Percentiles rank a stretch among this genome's conserved stretches.
Evolutionary conservation across 2,113 vertebrate genomes (phyloP).

Genomic region (Crotalus horridus): DNA sequence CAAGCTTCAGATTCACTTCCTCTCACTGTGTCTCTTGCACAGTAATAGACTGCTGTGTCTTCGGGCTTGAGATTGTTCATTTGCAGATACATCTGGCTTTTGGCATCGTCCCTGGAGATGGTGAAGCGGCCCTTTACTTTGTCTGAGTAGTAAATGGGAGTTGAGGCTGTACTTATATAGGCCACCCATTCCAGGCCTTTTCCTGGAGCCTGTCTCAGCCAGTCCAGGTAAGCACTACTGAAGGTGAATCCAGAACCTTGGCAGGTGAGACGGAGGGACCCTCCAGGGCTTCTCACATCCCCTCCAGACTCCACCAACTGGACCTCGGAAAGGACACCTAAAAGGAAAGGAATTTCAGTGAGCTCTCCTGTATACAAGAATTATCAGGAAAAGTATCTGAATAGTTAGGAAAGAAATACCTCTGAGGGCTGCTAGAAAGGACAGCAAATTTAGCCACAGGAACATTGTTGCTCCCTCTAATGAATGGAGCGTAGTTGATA

Average conservation of each 20-base stretch:
- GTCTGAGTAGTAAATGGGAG: no score
- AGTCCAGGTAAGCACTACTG: rapidly evolving
- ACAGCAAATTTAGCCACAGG: neutral
- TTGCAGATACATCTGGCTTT: no score
- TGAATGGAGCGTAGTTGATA: neutral
- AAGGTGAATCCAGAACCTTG: neutral
- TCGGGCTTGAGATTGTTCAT: neutral
- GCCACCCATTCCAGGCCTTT: neutral
- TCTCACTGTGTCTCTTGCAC: neutral
- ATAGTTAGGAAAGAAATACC: neutral
- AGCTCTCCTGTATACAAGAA: neutral
- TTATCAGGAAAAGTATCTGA: neutral
- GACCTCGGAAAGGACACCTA: neutral
- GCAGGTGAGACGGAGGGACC: no score
- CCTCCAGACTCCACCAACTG: neutral
- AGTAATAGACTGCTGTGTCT: neutral
- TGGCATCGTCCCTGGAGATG: no score
- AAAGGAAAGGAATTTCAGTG: neutral
- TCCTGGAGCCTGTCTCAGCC: neutral
- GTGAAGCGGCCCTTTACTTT: no score
- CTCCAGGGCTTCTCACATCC: no score
- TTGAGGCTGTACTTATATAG: no score
- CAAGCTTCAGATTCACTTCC: neutral
- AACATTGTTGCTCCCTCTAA: neutral
- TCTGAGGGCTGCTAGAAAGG: neutral